A percentile compares a stretch with the other conserved stretches of the same genome.
phyloP scores from a whole-genome alignment of 2,113 vertebrate species.

The Chaenocephalus aceratus region DNA sequence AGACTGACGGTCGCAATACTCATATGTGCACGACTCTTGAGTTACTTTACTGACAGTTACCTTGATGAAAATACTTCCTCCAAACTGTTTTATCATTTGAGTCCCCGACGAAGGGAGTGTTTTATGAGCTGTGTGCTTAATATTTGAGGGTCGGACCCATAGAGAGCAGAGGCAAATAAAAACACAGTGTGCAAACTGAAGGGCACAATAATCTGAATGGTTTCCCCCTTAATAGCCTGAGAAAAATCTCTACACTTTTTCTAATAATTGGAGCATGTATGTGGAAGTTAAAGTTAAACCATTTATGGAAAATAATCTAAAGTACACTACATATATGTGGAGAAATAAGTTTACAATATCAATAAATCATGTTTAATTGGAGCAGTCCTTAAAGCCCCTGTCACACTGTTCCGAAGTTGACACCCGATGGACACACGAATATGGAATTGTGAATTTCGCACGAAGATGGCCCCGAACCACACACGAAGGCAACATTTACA shows the following conservation, averaged over 20 bases:
- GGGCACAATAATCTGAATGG: not conserved
- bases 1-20: constrained; percentile 24
- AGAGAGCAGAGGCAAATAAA: constrained; percentile 23
- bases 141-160: constrained; percentile 3
- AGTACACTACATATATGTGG: too few species aligned
- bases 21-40: not conserved
- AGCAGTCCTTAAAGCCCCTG: too few species aligned
- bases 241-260: not conserved
- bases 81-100: constrained; percentile 31
- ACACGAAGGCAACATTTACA: too few species aligned
- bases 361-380: too few species aligned
- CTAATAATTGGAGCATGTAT: not conserved
- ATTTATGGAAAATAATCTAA: not conserved
- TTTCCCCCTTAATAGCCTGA: not conserved
- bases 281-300: not conserved
- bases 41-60: constrained; percentile 6
- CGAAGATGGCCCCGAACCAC: too few species aligned
- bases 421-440: too few species aligned
- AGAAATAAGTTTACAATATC: too few species aligned
- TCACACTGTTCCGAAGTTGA: too few species aligned
- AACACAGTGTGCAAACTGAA: not conserved
- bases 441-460: too few species aligned
- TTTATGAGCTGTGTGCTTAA: constrained; percentile 16
- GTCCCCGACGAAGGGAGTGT: not conserved
- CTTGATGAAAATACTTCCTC: constrained; percentile 4